Evolutionary conservation across 2,797 vertebrate genomes (phyloP).

Genomic region (Falco biarmicus): DNA sequence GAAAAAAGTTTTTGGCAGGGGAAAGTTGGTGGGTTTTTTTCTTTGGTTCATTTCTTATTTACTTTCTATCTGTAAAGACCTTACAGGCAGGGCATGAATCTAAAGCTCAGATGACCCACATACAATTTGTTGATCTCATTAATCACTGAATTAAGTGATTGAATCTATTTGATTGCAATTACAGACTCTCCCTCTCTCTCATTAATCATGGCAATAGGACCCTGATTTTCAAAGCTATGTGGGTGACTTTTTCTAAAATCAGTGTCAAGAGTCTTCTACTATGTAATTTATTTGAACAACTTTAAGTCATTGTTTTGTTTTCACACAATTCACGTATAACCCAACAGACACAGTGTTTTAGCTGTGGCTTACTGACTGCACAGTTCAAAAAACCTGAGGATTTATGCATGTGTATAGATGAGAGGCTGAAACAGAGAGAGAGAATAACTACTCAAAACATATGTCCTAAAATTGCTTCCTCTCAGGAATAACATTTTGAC

Average conservation of each 20-base stretch:
- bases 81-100: neutral
- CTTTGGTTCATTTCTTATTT: neutral
- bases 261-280: neutral
- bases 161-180: conserved; percentile 67
- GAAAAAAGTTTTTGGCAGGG: neutral
- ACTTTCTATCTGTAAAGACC: neutral
- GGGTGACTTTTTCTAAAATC: conserved; percentile 33
- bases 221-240: conserved; percentile 37
- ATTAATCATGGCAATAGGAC: conserved; percentile 43
- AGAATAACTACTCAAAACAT: neutral
- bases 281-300: neutral
- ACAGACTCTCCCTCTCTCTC: neutral
- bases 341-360: neutral
- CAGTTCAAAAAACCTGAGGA: neutral
- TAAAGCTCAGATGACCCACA: conserved; percentile 37
- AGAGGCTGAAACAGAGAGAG: neutral
- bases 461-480: neutral
- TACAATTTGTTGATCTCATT: conserved; percentile 37
- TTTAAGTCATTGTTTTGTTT: neutral
- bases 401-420: neutral
- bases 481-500: conserved; percentile 65
- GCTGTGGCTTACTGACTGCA: neutral
- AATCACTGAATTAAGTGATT: conserved; percentile 51
- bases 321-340: neutral
- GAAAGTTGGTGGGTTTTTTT: neutral